phyloP scores from a whole-genome alignment of 2,113 vertebrate species.

The Propithecus coquereli region DNA sequence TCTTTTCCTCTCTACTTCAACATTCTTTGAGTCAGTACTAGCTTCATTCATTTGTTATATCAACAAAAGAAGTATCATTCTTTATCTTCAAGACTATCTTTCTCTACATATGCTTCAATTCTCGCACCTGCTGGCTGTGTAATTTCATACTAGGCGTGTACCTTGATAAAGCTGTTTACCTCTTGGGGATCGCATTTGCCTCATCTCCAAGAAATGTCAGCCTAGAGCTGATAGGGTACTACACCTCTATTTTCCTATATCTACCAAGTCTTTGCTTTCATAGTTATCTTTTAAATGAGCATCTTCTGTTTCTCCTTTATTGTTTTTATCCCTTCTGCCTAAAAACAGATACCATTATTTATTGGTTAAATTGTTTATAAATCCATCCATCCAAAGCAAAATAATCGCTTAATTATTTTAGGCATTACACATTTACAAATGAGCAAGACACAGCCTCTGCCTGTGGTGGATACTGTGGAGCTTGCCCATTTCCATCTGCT shows the following conservation, averaged over 20 bases:
- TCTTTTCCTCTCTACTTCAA: background rate
- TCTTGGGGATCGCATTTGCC: background rate
- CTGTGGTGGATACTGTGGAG: background rate
- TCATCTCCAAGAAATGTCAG: background rate
- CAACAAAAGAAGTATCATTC: background rate
- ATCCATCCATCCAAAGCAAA: background rate
- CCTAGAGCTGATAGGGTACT: background rate
- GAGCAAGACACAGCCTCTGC: background rate
- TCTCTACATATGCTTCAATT: background rate
- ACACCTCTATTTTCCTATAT: background rate
- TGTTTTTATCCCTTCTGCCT: background rate
- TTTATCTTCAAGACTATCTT: background rate
- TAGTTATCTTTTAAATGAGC: background rate
- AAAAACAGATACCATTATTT: background rate
- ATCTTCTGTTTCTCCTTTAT: background rate
- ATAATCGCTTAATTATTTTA: background rate
- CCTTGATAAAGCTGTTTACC: background rate
- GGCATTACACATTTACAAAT: background rate
- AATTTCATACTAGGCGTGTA: background rate
- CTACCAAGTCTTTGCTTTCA: background rate
- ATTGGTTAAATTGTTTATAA: background rate
- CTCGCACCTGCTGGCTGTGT: background rate
- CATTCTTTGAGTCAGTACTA: background rate
- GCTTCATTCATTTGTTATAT: background rate
- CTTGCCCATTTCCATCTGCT: background rate